A percentile compares a stretch with the other conserved stretches of the same genome.
These are phyloP conservation scores for Eurosta solidaginis DNA, from an alignment of 1,140 invertebrate genomes.

Conservation along the genomic window DNA sequence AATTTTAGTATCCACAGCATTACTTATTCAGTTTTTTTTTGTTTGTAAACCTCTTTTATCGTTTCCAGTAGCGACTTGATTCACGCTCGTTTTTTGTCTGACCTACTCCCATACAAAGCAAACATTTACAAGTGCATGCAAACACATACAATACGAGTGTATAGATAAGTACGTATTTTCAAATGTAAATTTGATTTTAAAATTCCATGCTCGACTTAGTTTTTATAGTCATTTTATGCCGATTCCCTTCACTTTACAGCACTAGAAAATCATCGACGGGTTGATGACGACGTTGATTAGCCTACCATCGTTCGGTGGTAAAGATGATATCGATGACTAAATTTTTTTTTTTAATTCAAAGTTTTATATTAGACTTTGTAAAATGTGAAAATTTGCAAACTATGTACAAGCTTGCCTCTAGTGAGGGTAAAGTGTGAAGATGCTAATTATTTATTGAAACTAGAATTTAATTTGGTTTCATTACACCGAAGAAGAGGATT, in stretches of 20 bases:
- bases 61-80: too few species aligned
- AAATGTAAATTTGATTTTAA: neutral
- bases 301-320: neutral
- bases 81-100: too few species aligned
- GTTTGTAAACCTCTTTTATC: too few species aligned
- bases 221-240: neutral
- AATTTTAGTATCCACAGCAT: too few species aligned
- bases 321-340: neutral
- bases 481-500: too few species aligned
- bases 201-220: neutral
- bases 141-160: too few species aligned
- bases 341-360: neutral
- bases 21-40: too few species aligned
- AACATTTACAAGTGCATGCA: neutral
- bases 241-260: neutral
- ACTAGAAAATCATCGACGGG: neutral
- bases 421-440: too few species aligned
- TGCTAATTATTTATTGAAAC: too few species aligned
- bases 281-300: neutral
- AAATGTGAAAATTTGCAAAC: conserved; percentile 1
- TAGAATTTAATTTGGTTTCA: too few species aligned
- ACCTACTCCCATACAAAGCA: too few species aligned
- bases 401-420: too few species aligned
- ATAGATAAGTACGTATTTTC: neutral
- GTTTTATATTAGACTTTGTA: neutral